A percentile compares a stretch with the other conserved stretches of the same genome.
Conservation (phyloP, 2,113 vertebrate genomes). For the Pteruthius melanotis region DNA sequence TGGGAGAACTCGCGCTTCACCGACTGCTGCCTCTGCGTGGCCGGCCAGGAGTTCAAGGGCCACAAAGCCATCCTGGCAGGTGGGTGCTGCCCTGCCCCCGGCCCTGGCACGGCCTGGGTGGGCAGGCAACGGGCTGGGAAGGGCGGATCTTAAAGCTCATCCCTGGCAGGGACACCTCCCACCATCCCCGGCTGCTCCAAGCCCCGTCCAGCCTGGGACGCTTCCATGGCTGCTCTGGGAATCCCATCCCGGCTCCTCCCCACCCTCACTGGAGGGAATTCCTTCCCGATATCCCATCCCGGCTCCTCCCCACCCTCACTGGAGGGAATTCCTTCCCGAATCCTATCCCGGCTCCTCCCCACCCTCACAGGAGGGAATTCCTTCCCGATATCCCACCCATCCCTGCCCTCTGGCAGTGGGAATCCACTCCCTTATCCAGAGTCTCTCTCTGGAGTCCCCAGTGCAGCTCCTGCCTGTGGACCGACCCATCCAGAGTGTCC, state of each 20-base stretch:
- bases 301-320: neutral
- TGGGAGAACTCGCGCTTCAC: conserved; percentile 98
- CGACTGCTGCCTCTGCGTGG: conserved; percentile 94
- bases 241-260: neutral
- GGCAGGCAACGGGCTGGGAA: neutral
- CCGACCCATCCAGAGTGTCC: neutral
- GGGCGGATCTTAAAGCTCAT: neutral
- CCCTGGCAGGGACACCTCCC: neutral
- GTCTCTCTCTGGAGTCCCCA: neutral
- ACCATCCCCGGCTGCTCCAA: neutral
- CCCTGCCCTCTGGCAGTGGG: neutral
- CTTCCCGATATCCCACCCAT: neutral
- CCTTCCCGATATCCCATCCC: neutral
- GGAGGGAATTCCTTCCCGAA: neutral
- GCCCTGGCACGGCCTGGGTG: no score
- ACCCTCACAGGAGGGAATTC: neutral
- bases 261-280: neutral
- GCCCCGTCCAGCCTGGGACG: neutral
- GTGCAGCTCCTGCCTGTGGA: neutral
- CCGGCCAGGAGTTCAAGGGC: conserved; percentile 89
- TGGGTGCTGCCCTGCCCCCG: conserved; percentile 42
- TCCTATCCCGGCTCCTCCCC: neutral
- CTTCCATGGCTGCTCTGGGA: neutral
- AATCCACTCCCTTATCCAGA: neutral
- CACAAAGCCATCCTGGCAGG: conserved; percentile 93